These are phyloP conservation scores for Hafferia zeledoni DNA, from an alignment of 2,797 vertebrate genomes.

Conservation along the genomic window DNA sequence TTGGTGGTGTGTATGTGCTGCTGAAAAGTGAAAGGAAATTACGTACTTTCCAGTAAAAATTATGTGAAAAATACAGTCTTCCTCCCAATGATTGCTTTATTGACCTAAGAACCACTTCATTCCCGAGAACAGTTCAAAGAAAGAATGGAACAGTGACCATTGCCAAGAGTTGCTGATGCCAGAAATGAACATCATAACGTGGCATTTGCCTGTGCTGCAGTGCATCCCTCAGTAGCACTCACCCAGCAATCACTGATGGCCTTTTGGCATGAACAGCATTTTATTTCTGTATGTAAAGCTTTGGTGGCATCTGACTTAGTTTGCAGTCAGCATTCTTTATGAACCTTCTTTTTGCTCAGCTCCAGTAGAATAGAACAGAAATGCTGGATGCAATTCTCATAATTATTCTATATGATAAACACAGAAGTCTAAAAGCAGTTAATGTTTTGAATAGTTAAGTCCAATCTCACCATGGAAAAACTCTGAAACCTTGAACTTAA, in stretches of 20 bases:
- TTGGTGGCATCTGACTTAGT: constrained; percentile 33
- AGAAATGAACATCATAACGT: not conserved
- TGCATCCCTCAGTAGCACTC: not conserved
- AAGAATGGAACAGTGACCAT: not conserved
- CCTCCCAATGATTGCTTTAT: not conserved
- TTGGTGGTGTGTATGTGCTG: not conserved
- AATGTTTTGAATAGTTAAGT: not conserved
- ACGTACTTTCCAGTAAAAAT: not conserved
- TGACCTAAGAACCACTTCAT: not conserved
- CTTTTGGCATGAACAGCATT: constrained; percentile 26
- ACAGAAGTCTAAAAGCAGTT: not conserved
- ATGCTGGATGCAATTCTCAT: not conserved
- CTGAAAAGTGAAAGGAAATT: not conserved
- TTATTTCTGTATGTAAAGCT: constrained; percentile 28
- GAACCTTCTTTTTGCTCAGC: not conserved
- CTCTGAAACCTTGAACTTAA: not conserved
- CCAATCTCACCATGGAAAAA: not conserved
- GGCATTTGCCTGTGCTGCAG: not conserved
- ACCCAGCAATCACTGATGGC: not conserved
- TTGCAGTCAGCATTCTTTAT: not conserved
- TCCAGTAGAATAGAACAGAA: not conserved
- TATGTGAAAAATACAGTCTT: not conserved
- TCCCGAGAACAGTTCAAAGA: fast-evolving
- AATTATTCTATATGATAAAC: not conserved
- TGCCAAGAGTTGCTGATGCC: not conserved